Percentiles rank a stretch among this genome's conserved stretches.
phyloP scores from a whole-genome alignment of 2,888 invertebrate species.

The Cantharis rufa region DNA sequence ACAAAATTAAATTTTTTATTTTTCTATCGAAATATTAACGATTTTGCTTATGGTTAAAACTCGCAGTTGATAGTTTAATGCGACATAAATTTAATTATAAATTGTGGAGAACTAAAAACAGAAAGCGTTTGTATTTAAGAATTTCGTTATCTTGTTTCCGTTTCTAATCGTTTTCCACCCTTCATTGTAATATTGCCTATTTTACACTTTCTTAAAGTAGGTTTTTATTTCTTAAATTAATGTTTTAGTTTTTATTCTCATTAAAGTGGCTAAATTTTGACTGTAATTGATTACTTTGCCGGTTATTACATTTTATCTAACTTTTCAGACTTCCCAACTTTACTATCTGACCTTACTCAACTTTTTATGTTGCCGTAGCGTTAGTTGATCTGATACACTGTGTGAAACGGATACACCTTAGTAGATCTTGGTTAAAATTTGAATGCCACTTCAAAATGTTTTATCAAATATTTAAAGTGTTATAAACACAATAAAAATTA shows the following conservation, averaged over 20 bases:
- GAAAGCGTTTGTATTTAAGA: background rate
- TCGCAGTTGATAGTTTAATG: background rate
- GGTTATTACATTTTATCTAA: constrained; percentile 2
- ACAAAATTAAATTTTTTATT: background rate
- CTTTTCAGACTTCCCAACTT: background rate
- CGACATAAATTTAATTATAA: background rate
- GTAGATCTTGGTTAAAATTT: background rate
- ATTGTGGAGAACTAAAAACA: background rate
- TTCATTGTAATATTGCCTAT: background rate
- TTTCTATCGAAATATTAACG: background rate
- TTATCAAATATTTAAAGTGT: background rate
- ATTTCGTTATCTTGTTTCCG: background rate
- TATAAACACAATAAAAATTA: background rate
- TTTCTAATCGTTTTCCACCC: background rate
- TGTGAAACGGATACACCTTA: background rate
- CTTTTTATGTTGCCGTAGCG: background rate
- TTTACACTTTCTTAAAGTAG: background rate
- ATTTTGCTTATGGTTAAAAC: background rate
- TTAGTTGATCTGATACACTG: background rate
- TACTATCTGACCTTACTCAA: constrained; percentile 1
- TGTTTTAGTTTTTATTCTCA: background rate
- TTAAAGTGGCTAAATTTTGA: background rate
- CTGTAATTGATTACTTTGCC: background rate
- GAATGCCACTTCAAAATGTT: background rate
- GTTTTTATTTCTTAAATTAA: background rate